Base-by-base conservation (phyloP, 2,888 invertebrate species). In the Noctua comes region DNA sequence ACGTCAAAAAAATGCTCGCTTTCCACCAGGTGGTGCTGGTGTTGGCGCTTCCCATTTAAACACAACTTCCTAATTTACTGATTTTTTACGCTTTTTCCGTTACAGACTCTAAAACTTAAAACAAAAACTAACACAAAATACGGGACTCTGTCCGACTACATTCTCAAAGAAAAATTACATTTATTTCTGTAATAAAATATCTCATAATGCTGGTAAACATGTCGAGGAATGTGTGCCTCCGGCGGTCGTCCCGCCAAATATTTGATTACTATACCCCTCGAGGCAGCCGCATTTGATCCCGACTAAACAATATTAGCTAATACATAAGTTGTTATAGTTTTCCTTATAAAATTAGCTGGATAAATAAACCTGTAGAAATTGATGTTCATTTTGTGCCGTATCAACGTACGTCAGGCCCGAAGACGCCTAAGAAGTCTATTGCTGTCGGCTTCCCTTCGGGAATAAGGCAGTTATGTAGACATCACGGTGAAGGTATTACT, bases 211-310 rank as follows among this genome's bases (percentile, higher is more conserved):
- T 73, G 57, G 80, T 81, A 87, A 84, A 87, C 84, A 85, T 79
- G 54, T 24, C 21, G 66, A 72, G 74, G 83, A 85, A 84, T 88
- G 84, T 83, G 80, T 79, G 84, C 80, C 86, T 88, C 88, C 66
- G 88, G 90, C 88, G 76, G 85, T 87, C 79, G 84, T 82, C 83
- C 88, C 85, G 76, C 80, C 89, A 89, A 90, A 91, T 91, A 91
- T 91, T 91, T 90, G 90, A 91, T 91, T 91, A 91, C 87, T 84
- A 82, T 48, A 82, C 76, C 85, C 83, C 84, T 54, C 76, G 85
- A 68, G 88, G 75, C 70, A 73, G 76, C 83, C 88, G 83, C 84
- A 84, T 87, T 83, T 79, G 84, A 85, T 88, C 86, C 89, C 82
- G 81, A 80, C 86, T 84, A 86, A 89, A 90, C 89, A 86, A 84